These are phyloP conservation scores for Megaceryle alcyon DNA, from an alignment of 2,797 vertebrate species.

Conservation along the genomic window DNA sequence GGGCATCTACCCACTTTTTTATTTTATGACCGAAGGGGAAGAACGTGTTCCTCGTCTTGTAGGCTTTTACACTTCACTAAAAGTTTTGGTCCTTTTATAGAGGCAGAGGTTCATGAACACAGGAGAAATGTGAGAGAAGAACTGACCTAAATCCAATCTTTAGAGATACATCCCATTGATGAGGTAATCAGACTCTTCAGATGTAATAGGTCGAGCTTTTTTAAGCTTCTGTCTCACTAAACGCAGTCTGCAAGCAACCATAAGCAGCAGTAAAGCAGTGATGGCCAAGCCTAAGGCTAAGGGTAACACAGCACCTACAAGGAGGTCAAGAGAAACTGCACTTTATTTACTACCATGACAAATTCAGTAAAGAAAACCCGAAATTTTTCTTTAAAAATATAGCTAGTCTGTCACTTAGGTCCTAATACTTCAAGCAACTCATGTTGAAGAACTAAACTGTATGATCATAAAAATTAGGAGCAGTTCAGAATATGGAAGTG, in stretches of 20 bases:
- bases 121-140: constrained; percentile 8
- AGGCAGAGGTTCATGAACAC: constrained; percentile 21
- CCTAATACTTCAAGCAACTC: neutral
- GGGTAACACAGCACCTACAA: constrained; percentile 91
- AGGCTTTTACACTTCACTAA: constrained; percentile 35
- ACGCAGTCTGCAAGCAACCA: constrained; percentile 91
- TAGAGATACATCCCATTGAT: constrained; percentile 98
- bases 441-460: neutral
- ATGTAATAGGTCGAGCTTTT: constrained; percentile 93
- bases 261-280: constrained; percentile 91
- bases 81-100: constrained; percentile 39
- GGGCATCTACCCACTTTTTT: neutral
- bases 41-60: neutral
- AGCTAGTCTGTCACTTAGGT: neutral
- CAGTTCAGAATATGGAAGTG: neutral
- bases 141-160: constrained; percentile 16
- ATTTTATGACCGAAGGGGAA: neutral
- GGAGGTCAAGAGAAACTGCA: neutral
- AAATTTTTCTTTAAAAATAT: neutral
- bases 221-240: constrained; percentile 92
- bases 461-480: neutral
- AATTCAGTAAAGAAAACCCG: neutral
- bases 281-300: constrained; percentile 92
- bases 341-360: constrained; percentile 4
- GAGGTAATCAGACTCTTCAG: constrained; percentile 98